Percentiles rank a stretch among this genome's conserved stretches.
These are phyloP conservation scores for Leptinotarsa tumamoca DNA, from an alignment of 2,888 invertebrate genomes.

Conservation along the genomic window DNA sequence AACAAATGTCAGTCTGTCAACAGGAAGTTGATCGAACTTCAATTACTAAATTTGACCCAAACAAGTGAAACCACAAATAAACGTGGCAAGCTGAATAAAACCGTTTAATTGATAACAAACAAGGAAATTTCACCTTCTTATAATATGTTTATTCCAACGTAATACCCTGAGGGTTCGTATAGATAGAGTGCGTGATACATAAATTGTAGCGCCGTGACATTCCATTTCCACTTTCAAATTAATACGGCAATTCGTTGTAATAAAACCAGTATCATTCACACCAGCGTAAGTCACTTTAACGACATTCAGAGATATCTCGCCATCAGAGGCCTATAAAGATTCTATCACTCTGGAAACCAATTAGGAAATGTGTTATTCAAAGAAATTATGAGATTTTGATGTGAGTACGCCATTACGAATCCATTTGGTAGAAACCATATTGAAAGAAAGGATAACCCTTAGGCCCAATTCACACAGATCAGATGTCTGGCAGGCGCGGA, in stretches of 20 bases:
- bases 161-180: background rate
- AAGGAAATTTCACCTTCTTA: background rate
- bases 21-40: no score
- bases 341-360: background rate
- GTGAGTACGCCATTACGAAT: background rate
- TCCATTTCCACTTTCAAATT: constrained; percentile 1
- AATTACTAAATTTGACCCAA: no score
- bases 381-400: background rate
- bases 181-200: constrained; percentile 4
- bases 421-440: background rate
- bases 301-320: background rate
- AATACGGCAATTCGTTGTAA: constrained; percentile 9
- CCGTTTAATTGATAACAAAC: background rate
- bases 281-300: constrained; percentile 2
- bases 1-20: no score
- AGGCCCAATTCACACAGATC: no score
- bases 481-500: no score
- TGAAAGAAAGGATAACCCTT: background rate
- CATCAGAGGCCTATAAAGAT: constrained; percentile 7
- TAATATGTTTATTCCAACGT: background rate
- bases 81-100: no score
- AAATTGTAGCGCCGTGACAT: background rate
- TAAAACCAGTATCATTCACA: constrained; percentile 4
- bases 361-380: background rate
- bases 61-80: no score